phyloP scores from a whole-genome alignment of 2,113 vertebrate species.

The Melanocharis versteri region DNA sequence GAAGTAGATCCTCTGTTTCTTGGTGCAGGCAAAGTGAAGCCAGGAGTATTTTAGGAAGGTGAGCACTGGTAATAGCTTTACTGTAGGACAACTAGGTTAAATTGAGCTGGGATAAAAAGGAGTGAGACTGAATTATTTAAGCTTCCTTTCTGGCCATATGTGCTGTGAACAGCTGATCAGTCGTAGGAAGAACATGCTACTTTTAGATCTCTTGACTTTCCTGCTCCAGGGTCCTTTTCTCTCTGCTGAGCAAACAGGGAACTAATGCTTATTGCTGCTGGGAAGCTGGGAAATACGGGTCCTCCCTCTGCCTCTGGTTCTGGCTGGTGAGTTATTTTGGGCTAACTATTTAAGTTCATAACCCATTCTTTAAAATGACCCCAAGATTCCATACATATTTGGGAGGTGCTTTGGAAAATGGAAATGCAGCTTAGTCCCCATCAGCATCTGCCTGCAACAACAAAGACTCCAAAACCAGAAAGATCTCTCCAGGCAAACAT shows the following conservation, averaged over 20 bases:
- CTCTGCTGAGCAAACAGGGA: background rate
- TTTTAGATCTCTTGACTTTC: constrained; percentile 3
- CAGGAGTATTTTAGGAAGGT: background rate
- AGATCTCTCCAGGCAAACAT: background rate
- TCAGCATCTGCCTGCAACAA: background rate
- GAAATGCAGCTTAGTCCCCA: background rate
- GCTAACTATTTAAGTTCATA: background rate
- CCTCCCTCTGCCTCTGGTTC: background rate
- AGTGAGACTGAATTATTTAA: constrained; percentile 34
- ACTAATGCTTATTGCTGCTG: background rate
- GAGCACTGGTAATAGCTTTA: background rate
- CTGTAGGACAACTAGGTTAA: constrained; percentile 13
- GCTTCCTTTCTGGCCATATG: constrained; percentile 22
- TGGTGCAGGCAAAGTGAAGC: background rate
- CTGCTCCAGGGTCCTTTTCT: background rate
- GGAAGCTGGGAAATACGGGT: background rate
- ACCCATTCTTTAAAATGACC: background rate
- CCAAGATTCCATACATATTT: background rate
- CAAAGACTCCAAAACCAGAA: background rate
- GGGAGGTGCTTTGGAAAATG: background rate
- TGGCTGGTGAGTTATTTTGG: background rate
- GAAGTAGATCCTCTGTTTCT: background rate
- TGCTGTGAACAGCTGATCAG: constrained; percentile 14
- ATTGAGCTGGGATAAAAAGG: background rate
- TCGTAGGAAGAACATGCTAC: background rate